Percentiles rank a stretch among this genome's conserved stretches.
Evolutionary conservation across 1,140 invertebrate species (phyloP).

Genomic region (Battus philenor): DNA sequence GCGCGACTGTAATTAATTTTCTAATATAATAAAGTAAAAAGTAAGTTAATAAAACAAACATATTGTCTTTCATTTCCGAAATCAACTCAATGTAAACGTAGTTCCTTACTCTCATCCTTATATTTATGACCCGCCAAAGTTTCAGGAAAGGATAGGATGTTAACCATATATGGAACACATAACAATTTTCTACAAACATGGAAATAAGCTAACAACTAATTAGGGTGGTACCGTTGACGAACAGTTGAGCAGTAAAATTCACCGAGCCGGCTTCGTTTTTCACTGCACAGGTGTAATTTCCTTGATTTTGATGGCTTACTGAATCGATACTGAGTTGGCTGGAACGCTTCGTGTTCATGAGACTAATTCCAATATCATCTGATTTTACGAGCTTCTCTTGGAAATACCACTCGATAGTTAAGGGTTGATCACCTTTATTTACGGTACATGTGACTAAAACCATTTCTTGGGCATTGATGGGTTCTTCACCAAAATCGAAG

Average conservation of each 20-base stretch:
- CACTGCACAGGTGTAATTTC: conserved; percentile 85
- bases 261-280: conserved; percentile 80
- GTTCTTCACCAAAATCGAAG: conserved; percentile 77
- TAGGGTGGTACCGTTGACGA: conserved; percentile 79
- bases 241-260: conserved; percentile 80
- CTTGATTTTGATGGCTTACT: conserved; percentile 81
- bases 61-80: no score
- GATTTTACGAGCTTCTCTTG: conserved; percentile 72
- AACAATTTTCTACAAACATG: conserved; percentile 23
- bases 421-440: conserved; percentile 80
- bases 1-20: conserved; percentile 63
- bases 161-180: conserved; percentile 26
- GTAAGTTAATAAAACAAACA: no score
- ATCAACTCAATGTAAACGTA: no score
- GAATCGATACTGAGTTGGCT: conserved; percentile 83
- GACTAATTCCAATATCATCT: conserved; percentile 76
- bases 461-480: conserved; percentile 78
- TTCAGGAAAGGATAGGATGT: conserved; percentile 31
- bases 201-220: not conserved
- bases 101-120: no score
- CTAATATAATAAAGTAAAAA: no score
- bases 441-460: conserved; percentile 77
- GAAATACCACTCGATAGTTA: conserved; percentile 80
- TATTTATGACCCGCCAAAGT: conserved; percentile 68
- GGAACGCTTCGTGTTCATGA: conserved; percentile 79